Evolutionary conservation across 2,797 vertebrate genomes (phyloP).

Genomic region (Brotula barbata): DNA sequence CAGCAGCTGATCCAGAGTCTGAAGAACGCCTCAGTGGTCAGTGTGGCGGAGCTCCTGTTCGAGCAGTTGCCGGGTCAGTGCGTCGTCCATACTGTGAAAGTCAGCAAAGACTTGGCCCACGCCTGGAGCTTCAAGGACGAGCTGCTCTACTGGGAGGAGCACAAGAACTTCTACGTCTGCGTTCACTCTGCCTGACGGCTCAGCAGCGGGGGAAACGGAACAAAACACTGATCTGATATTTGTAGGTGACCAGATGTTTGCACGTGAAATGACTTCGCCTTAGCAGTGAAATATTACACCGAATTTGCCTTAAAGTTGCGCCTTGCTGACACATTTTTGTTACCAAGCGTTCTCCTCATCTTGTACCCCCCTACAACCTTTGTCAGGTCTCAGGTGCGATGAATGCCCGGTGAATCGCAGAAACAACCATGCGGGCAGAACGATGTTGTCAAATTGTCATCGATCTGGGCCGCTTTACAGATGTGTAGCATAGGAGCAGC

Average conservation of each 20-base stretch:
- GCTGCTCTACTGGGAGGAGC: slow-evolving; percentile 78
- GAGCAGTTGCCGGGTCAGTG: slow-evolving; percentile 60
- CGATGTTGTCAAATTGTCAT: too few species aligned
- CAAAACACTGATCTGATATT: not conserved
- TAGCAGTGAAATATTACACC: not conserved
- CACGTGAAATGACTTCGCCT: slow-evolving; percentile 13
- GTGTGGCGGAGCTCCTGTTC: slow-evolving; percentile 71
- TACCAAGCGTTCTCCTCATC: not conserved
- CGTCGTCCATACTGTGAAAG: slow-evolving; percentile 75
- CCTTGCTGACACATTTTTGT: not conserved
- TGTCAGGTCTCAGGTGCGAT: too few species aligned
- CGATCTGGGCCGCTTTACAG: too few species aligned
- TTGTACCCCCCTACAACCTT: too few species aligned
- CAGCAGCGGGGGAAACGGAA: not conserved
- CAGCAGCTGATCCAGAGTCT: slow-evolving; percentile 70
- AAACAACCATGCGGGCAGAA: too few species aligned
- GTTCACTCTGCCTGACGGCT: slow-evolving; percentile 75
- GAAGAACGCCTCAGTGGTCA: slow-evolving; percentile 65
- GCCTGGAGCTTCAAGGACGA: slow-evolving; percentile 75
- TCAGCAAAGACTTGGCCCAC: slow-evolving; percentile 69
- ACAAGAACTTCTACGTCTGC: slow-evolving; percentile 75
- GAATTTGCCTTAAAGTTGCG: slow-evolving; percentile 16
- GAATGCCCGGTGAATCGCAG: too few species aligned
- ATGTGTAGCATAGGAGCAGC: too few species aligned
- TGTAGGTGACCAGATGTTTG: slow-evolving; percentile 9